Evolutionary conservation across 2,797 vertebrate genomes (phyloP).

Genomic region (Danionella dracula): DNA sequence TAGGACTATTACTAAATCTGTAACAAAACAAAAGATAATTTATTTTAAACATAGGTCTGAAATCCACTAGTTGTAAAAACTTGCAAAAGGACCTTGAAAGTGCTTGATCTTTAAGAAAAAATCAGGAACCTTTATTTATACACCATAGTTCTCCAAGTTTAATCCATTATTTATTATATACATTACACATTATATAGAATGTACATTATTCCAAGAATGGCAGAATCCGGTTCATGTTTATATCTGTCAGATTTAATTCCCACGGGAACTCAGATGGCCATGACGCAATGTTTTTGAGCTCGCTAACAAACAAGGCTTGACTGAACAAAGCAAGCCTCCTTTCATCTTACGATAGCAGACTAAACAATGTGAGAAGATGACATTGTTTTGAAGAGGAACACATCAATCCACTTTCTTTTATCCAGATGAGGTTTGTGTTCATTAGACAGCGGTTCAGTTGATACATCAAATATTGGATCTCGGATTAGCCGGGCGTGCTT

Average conservation of each 20-base stretch:
- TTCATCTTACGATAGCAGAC: conserved; percentile 13
- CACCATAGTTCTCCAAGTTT: too few species aligned
- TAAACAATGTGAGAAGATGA: conserved; percentile 1
- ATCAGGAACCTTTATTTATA: too few species aligned
- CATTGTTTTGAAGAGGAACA: neutral
- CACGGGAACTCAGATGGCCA: neutral
- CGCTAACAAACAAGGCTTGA: neutral
- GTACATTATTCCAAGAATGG: too few species aligned
- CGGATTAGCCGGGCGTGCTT: conserved; percentile 13
- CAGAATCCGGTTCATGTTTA: neutral
- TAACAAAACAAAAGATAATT: too few species aligned
- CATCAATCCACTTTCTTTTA: neutral
- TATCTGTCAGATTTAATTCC: neutral
- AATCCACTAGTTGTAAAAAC: too few species aligned
- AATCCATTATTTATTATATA: too few species aligned
- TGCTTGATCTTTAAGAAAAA: too few species aligned
- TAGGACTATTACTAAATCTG: too few species aligned
- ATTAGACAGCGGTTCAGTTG: conserved; percentile 13
- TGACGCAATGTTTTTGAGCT: neutral
- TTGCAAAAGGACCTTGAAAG: too few species aligned
- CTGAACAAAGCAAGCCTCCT: neutral
- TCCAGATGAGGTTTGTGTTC: neutral
- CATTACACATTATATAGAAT: too few species aligned
- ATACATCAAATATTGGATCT: neutral
- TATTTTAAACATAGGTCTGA: too few species aligned